phyloP scores from a whole-genome alignment of 1,140 invertebrate genomes.

The Aporrectodea caliginosa region DNA sequence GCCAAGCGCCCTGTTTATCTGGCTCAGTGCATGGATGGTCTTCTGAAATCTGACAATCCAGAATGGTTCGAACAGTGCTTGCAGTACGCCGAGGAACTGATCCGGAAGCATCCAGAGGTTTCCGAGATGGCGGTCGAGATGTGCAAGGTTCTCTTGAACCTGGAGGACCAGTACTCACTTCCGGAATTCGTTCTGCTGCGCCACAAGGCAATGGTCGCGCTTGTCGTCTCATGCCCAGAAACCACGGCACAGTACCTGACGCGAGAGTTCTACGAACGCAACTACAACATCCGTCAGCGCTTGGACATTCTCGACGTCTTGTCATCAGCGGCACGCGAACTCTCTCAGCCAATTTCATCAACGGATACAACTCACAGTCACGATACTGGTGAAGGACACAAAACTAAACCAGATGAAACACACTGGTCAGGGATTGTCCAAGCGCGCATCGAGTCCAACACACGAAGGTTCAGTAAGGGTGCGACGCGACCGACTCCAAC shows the following conservation, averaged over 20 bases:
- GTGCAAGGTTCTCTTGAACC: slow-evolving; percentile 9
- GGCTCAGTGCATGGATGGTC: slow-evolving; percentile 11
- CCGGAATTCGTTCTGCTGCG: not conserved
- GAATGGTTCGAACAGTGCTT: slow-evolving; percentile 5
- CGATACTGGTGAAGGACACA: not conserved
- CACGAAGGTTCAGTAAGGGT: slow-evolving; percentile 3
- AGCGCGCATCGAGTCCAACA: not conserved
- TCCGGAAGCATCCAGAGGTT: slow-evolving; percentile 9
- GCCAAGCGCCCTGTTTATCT: slow-evolving; percentile 1
- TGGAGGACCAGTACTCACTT: slow-evolving; percentile 9
- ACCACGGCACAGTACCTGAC: slow-evolving; percentile 5
- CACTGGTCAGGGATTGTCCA: slow-evolving; percentile 2
- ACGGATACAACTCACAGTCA: too few species aligned
- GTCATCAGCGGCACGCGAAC: not conserved
- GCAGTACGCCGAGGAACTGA: not conserved
- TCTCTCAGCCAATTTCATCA: not conserved
- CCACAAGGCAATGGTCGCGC: not conserved
- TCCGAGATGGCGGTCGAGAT: slow-evolving; percentile 2
- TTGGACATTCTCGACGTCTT: slow-evolving; percentile 10
- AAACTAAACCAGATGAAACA: not conserved
- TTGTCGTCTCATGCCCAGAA: slow-evolving; percentile 4
- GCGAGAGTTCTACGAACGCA: slow-evolving; percentile 8
- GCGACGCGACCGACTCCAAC: too few species aligned
- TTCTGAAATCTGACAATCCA: not conserved
- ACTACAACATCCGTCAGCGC: slow-evolving; percentile 12